Conservation (phyloP, 2,113 vertebrate genomes). For the Crotophaga sulcirostris region DNA sequence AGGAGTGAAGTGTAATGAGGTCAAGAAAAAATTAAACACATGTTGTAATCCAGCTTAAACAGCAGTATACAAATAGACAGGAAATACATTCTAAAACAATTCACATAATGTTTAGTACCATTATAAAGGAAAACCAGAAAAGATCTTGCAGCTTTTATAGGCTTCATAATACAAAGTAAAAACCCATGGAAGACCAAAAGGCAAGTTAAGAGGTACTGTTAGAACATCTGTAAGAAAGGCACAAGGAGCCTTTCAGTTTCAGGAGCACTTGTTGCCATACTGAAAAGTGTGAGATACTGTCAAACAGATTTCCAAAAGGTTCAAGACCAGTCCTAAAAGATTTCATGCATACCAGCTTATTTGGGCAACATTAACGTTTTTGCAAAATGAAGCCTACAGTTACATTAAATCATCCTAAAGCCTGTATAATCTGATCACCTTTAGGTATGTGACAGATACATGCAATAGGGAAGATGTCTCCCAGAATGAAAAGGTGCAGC, state of each 20-base stretch:
- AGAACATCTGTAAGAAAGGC: not conserved
- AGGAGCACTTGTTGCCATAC: not conserved
- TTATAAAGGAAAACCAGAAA: not conserved
- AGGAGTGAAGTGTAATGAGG: slow-evolving; percentile 1
- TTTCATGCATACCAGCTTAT: not conserved
- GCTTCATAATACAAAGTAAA: not conserved
- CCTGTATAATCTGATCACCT: not conserved
- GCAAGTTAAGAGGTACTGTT: not conserved
- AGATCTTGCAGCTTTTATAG: not conserved
- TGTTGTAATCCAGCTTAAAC: not conserved
- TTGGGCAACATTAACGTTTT: not conserved
- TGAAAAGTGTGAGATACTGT: not conserved
- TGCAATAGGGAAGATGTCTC: not conserved
- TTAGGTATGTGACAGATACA: not conserved
- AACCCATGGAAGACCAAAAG: not conserved
- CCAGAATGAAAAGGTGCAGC: not conserved
- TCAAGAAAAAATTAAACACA: not conserved
- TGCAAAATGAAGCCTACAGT: not conserved
- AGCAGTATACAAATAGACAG: not conserved
- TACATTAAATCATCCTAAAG: not conserved
- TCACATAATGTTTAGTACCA: not conserved
- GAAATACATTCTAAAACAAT: not conserved
- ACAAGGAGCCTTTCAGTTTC: not conserved
- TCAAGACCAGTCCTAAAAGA: not conserved
- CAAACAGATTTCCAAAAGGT: not conserved